Base-by-base conservation (phyloP, 2,888 invertebrate genomes). In the Theretra japonica region DNA sequence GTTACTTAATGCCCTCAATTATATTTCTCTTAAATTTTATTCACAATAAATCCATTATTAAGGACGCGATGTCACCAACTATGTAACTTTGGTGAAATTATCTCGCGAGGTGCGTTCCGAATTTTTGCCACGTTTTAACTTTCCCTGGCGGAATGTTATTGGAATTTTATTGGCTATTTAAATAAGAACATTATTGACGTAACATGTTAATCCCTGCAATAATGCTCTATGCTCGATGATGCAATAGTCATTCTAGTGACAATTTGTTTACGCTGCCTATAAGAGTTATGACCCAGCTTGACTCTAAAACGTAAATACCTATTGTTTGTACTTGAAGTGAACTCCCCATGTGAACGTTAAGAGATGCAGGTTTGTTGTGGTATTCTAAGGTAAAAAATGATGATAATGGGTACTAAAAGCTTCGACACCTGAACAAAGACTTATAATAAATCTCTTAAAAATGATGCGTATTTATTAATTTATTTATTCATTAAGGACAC, bases 1-100 rank as follows among this genome's bases (percentile, higher is more conserved):
- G 81, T 85, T 86, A 84, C 76, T 80, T 81, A 60, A 77, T 72
- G 77, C 68, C 78, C 75, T 74, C 76, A 75, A 81, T 82, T 72
- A 73, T 62, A 70, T 68, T 65, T 62, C 53, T 48, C n/a, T 30
- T 70, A 68, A 30, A 23, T 75, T 75, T 73, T 74, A 68, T 75
- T 70, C n/a, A 65, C 65, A 65, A 65, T 65, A 65, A 62, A 65
- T 48, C 23, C 65, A 41, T 41, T 33, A 48, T 48, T 65, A 65
- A 48, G 23, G 48, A 23, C 48, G 41, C 48, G 41, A 3, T 48
- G 48, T 21, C 48, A 48, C 41, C 11, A 48, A 65, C 41, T 41
- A 41, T 41, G 41, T 41, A 41, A 62, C 41, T 65, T 65, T 41
- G 17, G 48, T 23, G 65, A 65, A 17, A 62, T 33, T 62, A 65